These are phyloP conservation scores for Opisthograptis luteolata DNA, from an alignment of 2,888 invertebrate genomes.

Conservation along the genomic window DNA sequence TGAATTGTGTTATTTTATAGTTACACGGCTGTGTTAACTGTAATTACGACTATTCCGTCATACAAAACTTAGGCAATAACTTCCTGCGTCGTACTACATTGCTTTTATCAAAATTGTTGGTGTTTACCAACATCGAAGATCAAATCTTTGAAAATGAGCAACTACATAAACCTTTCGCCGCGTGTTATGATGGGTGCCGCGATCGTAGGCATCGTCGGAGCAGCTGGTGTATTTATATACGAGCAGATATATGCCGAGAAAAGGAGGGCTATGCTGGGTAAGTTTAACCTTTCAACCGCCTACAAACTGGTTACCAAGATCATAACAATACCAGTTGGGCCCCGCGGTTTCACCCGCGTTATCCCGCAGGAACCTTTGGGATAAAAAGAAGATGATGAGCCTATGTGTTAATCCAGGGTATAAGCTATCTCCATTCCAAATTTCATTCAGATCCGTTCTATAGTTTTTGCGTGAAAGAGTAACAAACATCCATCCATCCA, in stretches of 20 bases:
- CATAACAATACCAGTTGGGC: no score
- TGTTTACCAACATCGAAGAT: not conserved
- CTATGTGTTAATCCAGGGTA: no score
- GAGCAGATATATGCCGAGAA: conserved; percentile 79
- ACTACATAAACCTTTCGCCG: conserved; percentile 55
- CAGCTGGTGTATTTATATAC: conserved; percentile 78
- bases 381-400: no score
- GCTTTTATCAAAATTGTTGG: not conserved
- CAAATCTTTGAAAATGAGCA: conserved; percentile 29
- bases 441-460: no score
- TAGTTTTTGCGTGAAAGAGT: no score
- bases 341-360: no score
- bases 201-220: conserved; percentile 77
- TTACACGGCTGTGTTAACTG: not conserved
- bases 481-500: no score
- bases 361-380: no score
- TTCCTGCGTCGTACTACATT: not conserved
- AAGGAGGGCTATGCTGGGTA: conserved; percentile 74
- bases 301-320: no score
- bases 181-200: conserved; percentile 76
- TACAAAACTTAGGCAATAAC: not conserved
- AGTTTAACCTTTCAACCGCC: no score
- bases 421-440: no score
- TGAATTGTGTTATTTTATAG: not conserved
- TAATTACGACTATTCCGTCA: conserved; percentile 1